phyloP scores from a whole-genome alignment of 2,888 invertebrate genomes.

The Drosophila seclusa region DNA sequence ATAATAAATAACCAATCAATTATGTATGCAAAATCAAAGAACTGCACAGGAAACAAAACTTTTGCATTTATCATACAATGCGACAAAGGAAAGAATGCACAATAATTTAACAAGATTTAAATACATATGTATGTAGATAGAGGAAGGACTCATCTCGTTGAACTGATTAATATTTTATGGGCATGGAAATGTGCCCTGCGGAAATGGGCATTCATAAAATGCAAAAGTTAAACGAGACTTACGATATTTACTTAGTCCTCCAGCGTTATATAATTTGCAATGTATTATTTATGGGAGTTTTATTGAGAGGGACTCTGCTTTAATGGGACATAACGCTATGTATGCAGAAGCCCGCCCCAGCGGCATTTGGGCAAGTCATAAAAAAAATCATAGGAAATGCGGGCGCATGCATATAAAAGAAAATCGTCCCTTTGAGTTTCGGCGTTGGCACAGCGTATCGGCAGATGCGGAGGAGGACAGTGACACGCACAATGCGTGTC shows the following conservation, averaged over 20 bases:
- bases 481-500: constrained; percentile 42
- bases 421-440: not conserved
- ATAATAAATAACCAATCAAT: too few relatives aligned
- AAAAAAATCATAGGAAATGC: constrained; percentile 33
- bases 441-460: constrained; percentile 1
- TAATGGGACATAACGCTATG: constrained; percentile 29
- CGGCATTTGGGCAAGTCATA: constrained; percentile 40
- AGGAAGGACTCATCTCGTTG: not conserved
- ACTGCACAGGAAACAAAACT: not conserved
- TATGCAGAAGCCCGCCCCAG: constrained; percentile 35
- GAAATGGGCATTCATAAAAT: constrained; percentile 21
- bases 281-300: constrained; percentile 70
- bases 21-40: not conserved
- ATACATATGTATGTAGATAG: not conserved
- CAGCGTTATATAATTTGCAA: constrained; percentile 45
- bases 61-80: not conserved
- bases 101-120: not conserved
- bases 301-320: constrained; percentile 51
- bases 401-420: constrained; percentile 1
- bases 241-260: constrained; percentile 43
- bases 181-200: constrained; percentile 1
- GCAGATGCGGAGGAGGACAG: constrained; percentile 1
- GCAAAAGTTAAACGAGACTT: constrained; percentile 53
- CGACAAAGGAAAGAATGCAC: not conserved
- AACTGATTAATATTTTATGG: constrained; percentile 23